Percentiles rank a stretch among this genome's conserved stretches.
These are phyloP conservation scores for Nothocercus julius DNA, from an alignment of 2,113 vertebrate species.

Conservation along the genomic window DNA sequence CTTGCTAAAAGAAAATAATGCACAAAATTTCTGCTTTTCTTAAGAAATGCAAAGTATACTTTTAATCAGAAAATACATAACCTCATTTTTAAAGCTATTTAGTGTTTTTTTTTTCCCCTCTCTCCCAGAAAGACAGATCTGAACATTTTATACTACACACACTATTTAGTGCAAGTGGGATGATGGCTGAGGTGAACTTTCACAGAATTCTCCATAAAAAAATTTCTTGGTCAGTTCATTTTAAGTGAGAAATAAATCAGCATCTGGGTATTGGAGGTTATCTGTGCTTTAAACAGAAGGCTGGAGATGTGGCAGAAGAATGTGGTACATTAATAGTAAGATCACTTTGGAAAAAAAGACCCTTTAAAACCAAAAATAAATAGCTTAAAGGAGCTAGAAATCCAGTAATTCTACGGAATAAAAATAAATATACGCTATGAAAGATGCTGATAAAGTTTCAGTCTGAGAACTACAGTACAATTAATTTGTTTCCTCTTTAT, in stretches of 20 bases:
- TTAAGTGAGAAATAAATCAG: neutral
- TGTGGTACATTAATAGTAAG: neutral
- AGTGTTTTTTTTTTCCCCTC: neutral
- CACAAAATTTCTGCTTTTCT: neutral
- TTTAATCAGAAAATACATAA: neutral
- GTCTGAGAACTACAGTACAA: neutral
- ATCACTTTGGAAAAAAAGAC: neutral
- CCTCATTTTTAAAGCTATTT: neutral
- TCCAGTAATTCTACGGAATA: neutral
- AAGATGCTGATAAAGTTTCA: neutral
- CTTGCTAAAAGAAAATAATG: neutral
- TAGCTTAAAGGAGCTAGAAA: neutral
- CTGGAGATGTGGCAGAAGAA: neutral
- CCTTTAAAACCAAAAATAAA: neutral
- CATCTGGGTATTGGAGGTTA: neutral
- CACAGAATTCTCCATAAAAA: neutral
- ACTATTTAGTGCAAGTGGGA: neutral
- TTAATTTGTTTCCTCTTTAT: neutral
- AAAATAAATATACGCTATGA: neutral
- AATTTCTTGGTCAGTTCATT: neutral
- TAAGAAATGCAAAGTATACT: neutral
- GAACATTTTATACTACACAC: neutral
- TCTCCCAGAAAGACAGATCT: neutral
- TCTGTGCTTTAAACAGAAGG: rapidly evolving
- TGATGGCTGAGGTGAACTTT: neutral